phyloP scores from a whole-genome alignment of 2,888 invertebrate genomes.

The Acrobasis repandana region DNA sequence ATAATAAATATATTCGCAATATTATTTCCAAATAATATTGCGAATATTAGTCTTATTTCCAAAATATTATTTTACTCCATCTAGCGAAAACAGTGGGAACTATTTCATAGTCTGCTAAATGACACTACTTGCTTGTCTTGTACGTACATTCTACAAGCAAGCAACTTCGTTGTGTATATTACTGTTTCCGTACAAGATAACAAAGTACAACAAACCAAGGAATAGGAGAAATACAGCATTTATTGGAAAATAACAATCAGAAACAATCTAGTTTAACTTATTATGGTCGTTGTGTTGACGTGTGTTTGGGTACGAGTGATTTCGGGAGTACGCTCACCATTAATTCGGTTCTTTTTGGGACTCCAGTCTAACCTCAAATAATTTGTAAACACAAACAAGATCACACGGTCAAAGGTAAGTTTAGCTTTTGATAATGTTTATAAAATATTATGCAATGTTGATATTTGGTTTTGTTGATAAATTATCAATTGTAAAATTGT shows the following conservation, averaged over 20 bases:
- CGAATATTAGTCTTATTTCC: not conserved
- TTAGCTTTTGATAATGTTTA: not conserved
- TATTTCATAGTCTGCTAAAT: not conserved
- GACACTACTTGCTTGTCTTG: not conserved
- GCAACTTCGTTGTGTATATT: not conserved
- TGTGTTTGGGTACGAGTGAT: not conserved
- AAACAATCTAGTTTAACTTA: conserved; percentile 1
- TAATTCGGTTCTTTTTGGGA: not conserved
- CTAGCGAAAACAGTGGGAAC: not conserved
- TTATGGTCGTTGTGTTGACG: not conserved
- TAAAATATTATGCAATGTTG: not conserved
- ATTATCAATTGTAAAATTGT: not conserved
- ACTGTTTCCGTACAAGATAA: conserved; percentile 4
- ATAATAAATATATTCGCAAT: no score
- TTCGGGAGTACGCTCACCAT: conserved; percentile 12
- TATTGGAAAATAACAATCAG: conserved; percentile 17
- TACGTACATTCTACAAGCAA: not conserved
- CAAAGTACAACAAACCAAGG: conserved; percentile 16
- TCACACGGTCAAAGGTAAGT: conserved; percentile 1
- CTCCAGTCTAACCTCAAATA: conserved; percentile 1
- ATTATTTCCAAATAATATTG: no score
- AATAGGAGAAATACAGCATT: conserved; percentile 14
- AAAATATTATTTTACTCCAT: conserved; percentile 7
- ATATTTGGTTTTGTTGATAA: not conserved
- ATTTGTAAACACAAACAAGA: conserved; percentile 4